Conservation (phyloP, 1,140 invertebrate genomes). For the Scaptomyza montana region DNA sequence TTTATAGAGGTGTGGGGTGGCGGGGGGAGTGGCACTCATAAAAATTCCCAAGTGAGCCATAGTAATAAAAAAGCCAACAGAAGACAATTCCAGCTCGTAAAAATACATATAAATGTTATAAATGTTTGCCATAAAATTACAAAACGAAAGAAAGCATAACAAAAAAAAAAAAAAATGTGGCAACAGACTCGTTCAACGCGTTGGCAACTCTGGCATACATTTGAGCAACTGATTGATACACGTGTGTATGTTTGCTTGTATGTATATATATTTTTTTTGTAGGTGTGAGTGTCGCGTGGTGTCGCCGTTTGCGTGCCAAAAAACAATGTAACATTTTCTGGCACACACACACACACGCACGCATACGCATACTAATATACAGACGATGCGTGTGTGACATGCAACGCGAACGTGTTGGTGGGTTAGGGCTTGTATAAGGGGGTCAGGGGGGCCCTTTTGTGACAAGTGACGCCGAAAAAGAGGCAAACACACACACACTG, state of each 20-base stretch:
- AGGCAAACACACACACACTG: conserved; percentile 53
- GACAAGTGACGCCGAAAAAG: conserved; percentile 73
- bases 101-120: conserved; percentile 81
- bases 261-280: neutral
- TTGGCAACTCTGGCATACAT: conserved; percentile 40
- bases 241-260: conserved; percentile 2
- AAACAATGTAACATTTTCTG: conserved; percentile 67
- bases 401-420: neutral
- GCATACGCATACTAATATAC: neutral
- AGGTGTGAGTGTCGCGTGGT: conserved; percentile 32
- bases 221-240: conserved; percentile 65
- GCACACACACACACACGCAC: conserved; percentile 17
- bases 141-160: conserved; percentile 7
- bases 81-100: conserved; percentile 78
- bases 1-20: neutral
- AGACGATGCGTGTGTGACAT: conserved; percentile 43
- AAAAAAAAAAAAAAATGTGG: conserved; percentile 33
- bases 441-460: conserved; percentile 24
- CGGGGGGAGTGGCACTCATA: conserved; percentile 31
- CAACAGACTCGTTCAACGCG: conserved; percentile 16
- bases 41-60: conserved; percentile 74
- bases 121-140: conserved; percentile 79
- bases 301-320: conserved; percentile 65
- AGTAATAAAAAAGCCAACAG: conserved; percentile 80
- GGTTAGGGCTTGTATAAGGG: neutral